Base-by-base conservation (phyloP, 92 coral and sea anemone genomes). In the Palythoa grandiflora region DNA sequence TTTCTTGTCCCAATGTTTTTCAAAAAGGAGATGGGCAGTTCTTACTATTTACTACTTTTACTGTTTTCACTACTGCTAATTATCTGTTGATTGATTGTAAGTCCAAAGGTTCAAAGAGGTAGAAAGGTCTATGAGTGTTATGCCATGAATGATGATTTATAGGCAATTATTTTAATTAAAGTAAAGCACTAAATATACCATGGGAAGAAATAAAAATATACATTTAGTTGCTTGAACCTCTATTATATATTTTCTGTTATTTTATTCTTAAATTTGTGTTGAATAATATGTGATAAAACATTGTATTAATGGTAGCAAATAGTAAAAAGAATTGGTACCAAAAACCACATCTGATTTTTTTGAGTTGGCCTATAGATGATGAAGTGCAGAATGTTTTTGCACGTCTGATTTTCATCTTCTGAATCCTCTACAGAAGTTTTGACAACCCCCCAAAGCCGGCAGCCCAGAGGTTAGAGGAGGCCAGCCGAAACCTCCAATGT, bases 381-480 rank as follows among this genome's bases (percentile, higher is more conserved):
- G 68, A 17, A 60, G 68, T 60, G 20, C 17, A 17, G 68, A 60
- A 60, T 60, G 20, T 17, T 60, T 60, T 60, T 17, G n/a, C 37
- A 72, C 28, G 28, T 28, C 51, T 72, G 77, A 78, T 65, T 81
- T 53, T 60, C 65, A 52, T 88, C 57, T 81, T 20, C 57, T 84
- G 70, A 68, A 36, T 51, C 52, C 71, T 83, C 79, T 85, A 38
- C 52, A 89, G 92, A 85, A 87, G 85, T 53, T 89, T 85, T 85
- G 90, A 89, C 75, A 92, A 81, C 40, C 94, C 92, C 55, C 89
- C 76, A 15, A 90, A 68, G 73, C 93, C 91, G 28, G 21, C 77
- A 54, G 57, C 70, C 16, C n/a, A 44, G 55, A 63, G 86, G 80
- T 77, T 92, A 44, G 93, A 92, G 63, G 19, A 75, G 57, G 91